phyloP scores from a whole-genome alignment of 2,797 vertebrate species.

The Halcyon badia region DNA sequence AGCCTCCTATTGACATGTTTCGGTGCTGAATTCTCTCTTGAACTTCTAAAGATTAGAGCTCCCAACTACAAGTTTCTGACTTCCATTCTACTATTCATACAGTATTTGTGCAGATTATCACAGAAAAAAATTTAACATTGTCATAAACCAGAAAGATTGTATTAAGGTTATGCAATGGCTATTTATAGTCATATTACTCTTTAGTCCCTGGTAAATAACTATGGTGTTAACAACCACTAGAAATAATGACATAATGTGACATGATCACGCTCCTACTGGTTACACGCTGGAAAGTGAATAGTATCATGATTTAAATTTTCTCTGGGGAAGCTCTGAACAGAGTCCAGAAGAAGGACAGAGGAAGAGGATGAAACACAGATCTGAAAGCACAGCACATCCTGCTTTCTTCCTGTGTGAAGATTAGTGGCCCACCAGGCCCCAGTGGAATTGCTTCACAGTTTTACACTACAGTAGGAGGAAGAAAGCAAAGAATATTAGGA shows the following conservation, averaged over 20 bases:
- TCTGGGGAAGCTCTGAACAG: background rate
- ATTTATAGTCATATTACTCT: conserved; percentile 1
- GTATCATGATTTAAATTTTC: background rate
- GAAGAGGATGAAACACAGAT: background rate
- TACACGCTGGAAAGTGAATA: background rate
- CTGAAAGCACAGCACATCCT: background rate
- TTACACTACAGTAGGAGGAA: background rate
- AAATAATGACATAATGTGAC: background rate
- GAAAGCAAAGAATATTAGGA: background rate
- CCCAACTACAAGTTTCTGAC: background rate
- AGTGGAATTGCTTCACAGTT: background rate
- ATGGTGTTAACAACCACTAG: background rate
- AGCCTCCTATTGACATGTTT: conserved; percentile 15
- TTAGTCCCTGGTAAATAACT: background rate
- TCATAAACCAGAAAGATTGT: background rate
- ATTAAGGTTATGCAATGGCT: conserved; percentile 9
- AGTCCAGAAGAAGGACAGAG: background rate
- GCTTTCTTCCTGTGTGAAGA: background rate
- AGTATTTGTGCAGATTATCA: background rate
- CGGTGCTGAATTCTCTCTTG: background rate
- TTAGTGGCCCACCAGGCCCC: background rate
- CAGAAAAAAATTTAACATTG: conserved; percentile 12
- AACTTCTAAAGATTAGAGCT: conserved; percentile 16
- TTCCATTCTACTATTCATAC: background rate
- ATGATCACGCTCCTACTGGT: conserved; percentile 17